phyloP scores from a whole-genome alignment of 2,797 vertebrate species.

The Halcyon leucocephala region DNA sequence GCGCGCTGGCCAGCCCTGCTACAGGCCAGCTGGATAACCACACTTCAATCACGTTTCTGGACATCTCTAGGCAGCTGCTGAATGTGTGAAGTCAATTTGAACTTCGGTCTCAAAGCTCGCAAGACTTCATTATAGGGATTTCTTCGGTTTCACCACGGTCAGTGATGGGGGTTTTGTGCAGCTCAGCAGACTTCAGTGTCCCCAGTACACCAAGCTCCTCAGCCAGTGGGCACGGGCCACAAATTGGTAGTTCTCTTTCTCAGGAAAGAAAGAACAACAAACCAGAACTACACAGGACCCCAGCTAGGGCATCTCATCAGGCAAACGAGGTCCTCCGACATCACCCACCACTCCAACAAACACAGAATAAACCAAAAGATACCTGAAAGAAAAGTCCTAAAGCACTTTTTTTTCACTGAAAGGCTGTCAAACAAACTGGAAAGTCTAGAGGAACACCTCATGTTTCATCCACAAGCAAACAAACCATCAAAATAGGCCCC shows the following conservation, averaged over 20 bases:
- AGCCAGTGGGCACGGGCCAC: fast-evolving
- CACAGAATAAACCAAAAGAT: neutral
- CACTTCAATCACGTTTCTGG: neutral
- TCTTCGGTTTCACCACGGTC: neutral
- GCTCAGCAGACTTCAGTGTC: neutral
- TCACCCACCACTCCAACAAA: neutral
- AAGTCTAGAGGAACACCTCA: neutral
- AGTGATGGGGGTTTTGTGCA: neutral
- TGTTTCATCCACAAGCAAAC: neutral
- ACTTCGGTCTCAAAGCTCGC: neutral
- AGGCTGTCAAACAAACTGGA: neutral
- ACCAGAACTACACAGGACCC: neutral
- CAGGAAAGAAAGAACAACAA: neutral
- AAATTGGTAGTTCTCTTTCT: neutral
- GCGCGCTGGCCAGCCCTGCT: neutral
- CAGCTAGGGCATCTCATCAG: neutral
- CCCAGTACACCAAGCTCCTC: neutral
- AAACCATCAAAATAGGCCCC: neutral
- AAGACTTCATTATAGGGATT: neutral
- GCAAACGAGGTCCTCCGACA: neutral
- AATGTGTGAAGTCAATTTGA: neutral
- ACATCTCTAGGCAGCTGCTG: neutral
- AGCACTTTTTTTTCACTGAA: neutral
- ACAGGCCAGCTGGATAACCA: neutral
- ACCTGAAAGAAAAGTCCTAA: neutral